Percentiles rank a stretch among this genome's conserved stretches.
Evolutionary conservation across 2,797 vertebrate species (phyloP).

Genomic region (Podarcis siculus): DNA sequence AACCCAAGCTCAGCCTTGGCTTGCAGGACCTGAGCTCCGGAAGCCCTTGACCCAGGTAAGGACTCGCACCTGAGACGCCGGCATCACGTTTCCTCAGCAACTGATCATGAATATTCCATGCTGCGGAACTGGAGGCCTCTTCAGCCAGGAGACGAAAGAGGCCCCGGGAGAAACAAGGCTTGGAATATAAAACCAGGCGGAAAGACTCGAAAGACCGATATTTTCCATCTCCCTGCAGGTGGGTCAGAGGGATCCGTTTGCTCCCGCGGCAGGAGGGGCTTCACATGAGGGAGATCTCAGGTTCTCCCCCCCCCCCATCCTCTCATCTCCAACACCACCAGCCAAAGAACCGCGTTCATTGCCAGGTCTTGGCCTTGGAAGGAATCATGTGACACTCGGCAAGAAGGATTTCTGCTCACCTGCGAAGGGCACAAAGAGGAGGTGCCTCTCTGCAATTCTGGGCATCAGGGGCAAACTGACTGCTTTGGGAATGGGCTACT

Average conservation of each 20-base stretch:
- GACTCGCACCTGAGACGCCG: background rate
- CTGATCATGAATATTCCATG: background rate
- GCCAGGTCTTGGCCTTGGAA: too few relatives aligned
- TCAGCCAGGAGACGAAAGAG: background rate
- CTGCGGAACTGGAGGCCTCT: background rate
- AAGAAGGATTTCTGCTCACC: background rate
- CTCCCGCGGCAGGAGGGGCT: background rate
- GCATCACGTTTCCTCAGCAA: background rate
- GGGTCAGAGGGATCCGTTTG: too few relatives aligned
- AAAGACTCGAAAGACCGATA: background rate
- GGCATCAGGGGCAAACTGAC: too few relatives aligned
- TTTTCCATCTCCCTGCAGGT: background rate
- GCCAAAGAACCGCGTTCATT: too few relatives aligned
- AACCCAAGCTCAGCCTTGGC: background rate
- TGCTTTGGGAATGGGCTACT: too few relatives aligned
- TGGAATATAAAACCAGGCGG: background rate
- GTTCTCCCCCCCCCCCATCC: background rate
- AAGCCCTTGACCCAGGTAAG: background rate
- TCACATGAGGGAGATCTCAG: background rate
- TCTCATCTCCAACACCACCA: background rate
- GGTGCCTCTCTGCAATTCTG: too few relatives aligned
- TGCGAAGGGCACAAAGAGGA: too few relatives aligned
- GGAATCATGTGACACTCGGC: background rate
- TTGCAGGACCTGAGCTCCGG: background rate
- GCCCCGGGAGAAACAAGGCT: background rate